Percentiles rank a stretch among this genome's conserved stretches.
Evolutionary conservation across 1,140 invertebrate species (phyloP).

Genomic region (Platyura marginata): DNA sequence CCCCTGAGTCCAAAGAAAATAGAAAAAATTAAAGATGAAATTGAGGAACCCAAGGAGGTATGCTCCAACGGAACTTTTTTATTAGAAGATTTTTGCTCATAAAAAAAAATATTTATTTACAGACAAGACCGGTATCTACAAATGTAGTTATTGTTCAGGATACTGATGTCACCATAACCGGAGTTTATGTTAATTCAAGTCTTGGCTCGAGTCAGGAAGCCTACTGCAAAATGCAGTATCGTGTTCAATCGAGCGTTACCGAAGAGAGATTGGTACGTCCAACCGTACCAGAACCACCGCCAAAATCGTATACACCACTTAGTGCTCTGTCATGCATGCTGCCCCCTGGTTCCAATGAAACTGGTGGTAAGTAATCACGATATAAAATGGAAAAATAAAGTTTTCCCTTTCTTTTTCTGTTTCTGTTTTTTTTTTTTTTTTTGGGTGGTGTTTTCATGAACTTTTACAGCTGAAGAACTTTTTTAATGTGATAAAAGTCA

Average conservation of each 20-base stretch:
- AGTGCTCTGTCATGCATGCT: conserved; percentile 74
- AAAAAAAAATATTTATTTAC: not conserved
- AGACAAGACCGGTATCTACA: conserved; percentile 19
- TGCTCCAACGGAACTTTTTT: not conserved
- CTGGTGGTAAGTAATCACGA: conserved; percentile 7
- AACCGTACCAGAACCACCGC: conserved; percentile 62
- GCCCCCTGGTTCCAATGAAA: conserved; percentile 43
- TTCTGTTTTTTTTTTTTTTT: too few relatives aligned
- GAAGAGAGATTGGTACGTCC: conserved; percentile 32
- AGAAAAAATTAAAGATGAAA: conserved; percentile 8
- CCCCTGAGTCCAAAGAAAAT: conserved; percentile 34
- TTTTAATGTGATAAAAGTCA: too few relatives aligned
- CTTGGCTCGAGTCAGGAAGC: conserved; percentile 57
- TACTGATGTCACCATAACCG: conserved; percentile 70
- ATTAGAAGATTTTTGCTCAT: not conserved
- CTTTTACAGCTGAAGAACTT: too few relatives aligned
- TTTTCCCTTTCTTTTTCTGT: too few relatives aligned
- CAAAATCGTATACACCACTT: conserved; percentile 61
- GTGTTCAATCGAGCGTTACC: conserved; percentile 25
- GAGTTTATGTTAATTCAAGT: conserved; percentile 54
- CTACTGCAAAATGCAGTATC: conserved; percentile 69
- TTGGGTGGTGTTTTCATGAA: too few relatives aligned
- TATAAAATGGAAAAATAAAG: too few relatives aligned
- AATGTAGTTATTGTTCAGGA: conserved; percentile 58
- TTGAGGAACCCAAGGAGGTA: not conserved